Conservation (phyloP, 2,888 invertebrate species). For the Choristoneura rosaceana region DNA sequence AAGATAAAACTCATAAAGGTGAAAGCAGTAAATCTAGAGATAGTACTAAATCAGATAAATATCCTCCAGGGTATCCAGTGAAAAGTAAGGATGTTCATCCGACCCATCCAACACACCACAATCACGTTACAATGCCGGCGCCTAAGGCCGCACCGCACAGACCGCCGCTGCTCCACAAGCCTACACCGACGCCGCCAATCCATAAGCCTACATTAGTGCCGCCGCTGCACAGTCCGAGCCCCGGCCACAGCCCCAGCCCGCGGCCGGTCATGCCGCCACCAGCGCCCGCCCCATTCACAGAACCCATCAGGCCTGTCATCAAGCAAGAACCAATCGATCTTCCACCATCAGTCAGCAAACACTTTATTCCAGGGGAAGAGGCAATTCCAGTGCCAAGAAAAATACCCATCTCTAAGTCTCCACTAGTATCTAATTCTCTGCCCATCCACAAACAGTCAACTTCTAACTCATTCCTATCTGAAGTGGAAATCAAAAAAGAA, state of each 20-base stretch:
- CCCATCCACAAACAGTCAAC: conserved; percentile 67
- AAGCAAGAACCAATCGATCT: conserved; percentile 74
- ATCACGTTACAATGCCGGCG: conserved; percentile 75
- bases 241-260: conserved; percentile 18
- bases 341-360: conserved; percentile 56
- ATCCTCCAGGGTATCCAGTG: conserved; percentile 72
- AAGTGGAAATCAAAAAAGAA: conserved; percentile 81
- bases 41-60: conserved; percentile 78
- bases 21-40: conserved; percentile 83
- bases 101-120: conserved; percentile 74
- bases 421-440: conserved; percentile 71
- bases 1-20: conserved; percentile 83
- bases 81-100: conserved; percentile 77
- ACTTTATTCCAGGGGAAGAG: conserved; percentile 63
- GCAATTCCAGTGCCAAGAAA: conserved; percentile 79
- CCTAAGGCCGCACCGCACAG: conserved; percentile 62
- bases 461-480: conserved; percentile 66
- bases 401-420: conserved; percentile 81
- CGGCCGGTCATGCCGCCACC: neutral
- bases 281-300: conserved; percentile 46
- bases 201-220: conserved; percentile 44
- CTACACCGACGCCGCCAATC: neutral
- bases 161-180: conserved; percentile 45
- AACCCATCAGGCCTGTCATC: conserved; percentile 66
- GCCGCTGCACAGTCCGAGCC: conserved; percentile 2